A percentile compares a stretch with the other conserved stretches of the same genome.
Evolutionary conservation across 2,113 vertebrate genomes (phyloP).

Genomic region (Oryzias javanicus): DNA sequence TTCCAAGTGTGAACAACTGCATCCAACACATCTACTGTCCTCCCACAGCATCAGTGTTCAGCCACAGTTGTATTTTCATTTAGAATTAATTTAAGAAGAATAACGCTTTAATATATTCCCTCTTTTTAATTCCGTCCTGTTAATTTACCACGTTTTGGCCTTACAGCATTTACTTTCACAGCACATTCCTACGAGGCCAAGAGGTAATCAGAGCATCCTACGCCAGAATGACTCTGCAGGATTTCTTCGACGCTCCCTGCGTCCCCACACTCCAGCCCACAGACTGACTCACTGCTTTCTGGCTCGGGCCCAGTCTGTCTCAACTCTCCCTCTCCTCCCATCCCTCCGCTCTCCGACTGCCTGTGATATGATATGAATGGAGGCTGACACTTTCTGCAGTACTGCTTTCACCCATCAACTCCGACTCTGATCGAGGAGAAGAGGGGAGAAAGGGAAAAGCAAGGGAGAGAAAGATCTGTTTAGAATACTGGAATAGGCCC

Average conservation of each 20-base stretch:
- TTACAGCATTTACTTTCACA: constrained; percentile 52
- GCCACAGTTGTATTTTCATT: no score
- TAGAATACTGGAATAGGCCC: constrained; percentile 3
- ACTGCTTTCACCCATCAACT: constrained; percentile 51
- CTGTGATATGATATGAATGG: constrained; percentile 60
- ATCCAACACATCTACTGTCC: no score
- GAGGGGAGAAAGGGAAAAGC: not conserved
- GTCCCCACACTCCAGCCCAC: constrained; percentile 60
- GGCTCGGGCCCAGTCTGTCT: constrained; percentile 68
- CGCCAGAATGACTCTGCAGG: constrained; percentile 73
- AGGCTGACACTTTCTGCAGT: constrained; percentile 56
- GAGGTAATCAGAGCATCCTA: constrained; percentile 65
- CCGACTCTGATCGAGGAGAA: constrained; percentile 30
- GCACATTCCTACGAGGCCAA: constrained; percentile 51
- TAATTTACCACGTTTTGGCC: constrained; percentile 40
- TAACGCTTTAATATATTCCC: not conserved
- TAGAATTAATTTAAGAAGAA: not conserved
- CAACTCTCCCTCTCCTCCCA: constrained; percentile 49
- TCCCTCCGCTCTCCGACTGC: constrained; percentile 19
- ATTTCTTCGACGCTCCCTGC: constrained; percentile 58
- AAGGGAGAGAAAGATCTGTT: constrained; percentile 19
- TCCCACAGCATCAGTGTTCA: no score
- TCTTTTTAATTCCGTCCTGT: constrained; percentile 36
- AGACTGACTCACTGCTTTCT: constrained; percentile 67
- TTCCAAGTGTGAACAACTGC: no score